phyloP scores from a whole-genome alignment of 2,113 vertebrate species.

The Leptobrachium leishanense region DNA sequence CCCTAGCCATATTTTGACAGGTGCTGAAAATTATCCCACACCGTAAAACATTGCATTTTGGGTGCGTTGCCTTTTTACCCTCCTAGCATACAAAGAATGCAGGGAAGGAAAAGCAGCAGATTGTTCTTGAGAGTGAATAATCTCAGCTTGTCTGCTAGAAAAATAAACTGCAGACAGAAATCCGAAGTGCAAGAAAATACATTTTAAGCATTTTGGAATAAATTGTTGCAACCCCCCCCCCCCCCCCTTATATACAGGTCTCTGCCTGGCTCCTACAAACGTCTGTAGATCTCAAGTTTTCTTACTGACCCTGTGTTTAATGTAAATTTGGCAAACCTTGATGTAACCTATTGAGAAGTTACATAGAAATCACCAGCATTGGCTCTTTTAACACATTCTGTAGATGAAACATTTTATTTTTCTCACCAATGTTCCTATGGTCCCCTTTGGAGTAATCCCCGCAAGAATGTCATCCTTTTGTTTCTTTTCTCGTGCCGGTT shows the following conservation, averaged over 20 bases:
- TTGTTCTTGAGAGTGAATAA: constrained; percentile 10
- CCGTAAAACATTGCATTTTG: constrained; percentile 31
- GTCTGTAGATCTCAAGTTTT: background rate
- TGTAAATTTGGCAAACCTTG: too few species aligned
- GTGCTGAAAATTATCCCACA: constrained; percentile 41
- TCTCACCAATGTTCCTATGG: constrained; percentile 12
- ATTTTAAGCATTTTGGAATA: too few species aligned
- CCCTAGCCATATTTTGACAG: constrained; percentile 43
- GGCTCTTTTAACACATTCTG: background rate
- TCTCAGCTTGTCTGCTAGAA: constrained; percentile 16
- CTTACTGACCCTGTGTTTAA: background rate
- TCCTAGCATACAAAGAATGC: constrained; percentile 29
- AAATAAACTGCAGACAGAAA: constrained; percentile 17
- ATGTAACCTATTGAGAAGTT: too few species aligned
- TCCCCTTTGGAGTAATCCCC: constrained; percentile 25
- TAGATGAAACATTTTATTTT: constrained; percentile 25
- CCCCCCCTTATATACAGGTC: too few species aligned
- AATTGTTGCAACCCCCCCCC: too few species aligned
- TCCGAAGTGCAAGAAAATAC: too few species aligned
- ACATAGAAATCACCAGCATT: too few species aligned
- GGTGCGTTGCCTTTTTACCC: constrained; percentile 18
- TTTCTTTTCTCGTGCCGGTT: constrained; percentile 21
- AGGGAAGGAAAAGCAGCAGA: background rate
- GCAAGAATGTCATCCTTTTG: constrained; percentile 25
- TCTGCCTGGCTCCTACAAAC: too few species aligned